A percentile compares a stretch with the other conserved stretches of the same genome.
These are phyloP conservation scores for Tortrix viridana DNA, from an alignment of 2,888 invertebrate species.

Conservation along the genomic window DNA sequence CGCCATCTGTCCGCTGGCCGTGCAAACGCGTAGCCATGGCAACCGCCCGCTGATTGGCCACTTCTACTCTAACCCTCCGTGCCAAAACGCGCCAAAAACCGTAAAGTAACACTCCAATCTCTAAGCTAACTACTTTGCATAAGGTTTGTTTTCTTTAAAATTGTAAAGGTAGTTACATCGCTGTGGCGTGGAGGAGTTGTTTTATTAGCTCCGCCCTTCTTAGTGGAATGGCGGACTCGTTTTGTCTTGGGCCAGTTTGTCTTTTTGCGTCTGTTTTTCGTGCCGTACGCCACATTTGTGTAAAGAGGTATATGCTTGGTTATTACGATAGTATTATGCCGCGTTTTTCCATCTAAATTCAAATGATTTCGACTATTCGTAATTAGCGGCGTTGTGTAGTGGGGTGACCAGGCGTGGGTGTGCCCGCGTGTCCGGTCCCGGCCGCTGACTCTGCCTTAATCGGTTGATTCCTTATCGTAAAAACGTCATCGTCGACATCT, in stretches of 20 bases:
- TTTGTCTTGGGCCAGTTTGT: constrained; percentile 61
- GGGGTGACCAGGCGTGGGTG: constrained; percentile 1
- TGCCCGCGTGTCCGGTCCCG: constrained; percentile 6
- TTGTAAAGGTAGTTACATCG: constrained; percentile 44
- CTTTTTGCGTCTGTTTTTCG: constrained; percentile 67
- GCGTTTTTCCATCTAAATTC: constrained; percentile 15
- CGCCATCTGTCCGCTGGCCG: constrained; percentile 69
- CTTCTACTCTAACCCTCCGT: constrained; percentile 53
- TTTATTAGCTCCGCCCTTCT: constrained; percentile 79
- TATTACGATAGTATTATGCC: constrained; percentile 8
- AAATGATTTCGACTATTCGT: not conserved
- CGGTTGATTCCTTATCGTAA: no score
- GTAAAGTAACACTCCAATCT: constrained; percentile 53
- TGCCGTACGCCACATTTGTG: constrained; percentile 46
- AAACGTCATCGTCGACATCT: no score
- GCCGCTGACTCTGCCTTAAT: not conserved
- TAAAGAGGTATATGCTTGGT: constrained; percentile 18
- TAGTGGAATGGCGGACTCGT: constrained; percentile 74
- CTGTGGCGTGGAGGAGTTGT: constrained; percentile 47
- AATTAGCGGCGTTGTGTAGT: not conserved
- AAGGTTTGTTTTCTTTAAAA: constrained; percentile 57
- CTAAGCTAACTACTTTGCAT: constrained; percentile 49
- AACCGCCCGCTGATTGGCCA: constrained; percentile 79
- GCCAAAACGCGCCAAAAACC: constrained; percentile 58
- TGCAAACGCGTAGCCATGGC: constrained; percentile 70